phyloP scores from a whole-genome alignment of 2,113 vertebrate species.

The Paraplagusia blochii region DNA sequence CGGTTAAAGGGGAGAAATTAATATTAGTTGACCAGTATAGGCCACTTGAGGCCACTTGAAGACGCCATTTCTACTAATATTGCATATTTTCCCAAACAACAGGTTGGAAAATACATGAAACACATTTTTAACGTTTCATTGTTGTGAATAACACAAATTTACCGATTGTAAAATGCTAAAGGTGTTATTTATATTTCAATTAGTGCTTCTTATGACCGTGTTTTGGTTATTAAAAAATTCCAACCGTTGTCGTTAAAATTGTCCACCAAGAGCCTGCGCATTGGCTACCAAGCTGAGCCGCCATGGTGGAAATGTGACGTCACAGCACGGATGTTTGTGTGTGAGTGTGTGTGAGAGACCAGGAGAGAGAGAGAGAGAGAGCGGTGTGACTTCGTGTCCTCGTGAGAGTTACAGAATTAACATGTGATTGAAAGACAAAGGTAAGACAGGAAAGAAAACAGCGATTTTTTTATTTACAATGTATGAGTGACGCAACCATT shows the following conservation, averaged over 20 bases:
- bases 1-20: too few relatives aligned
- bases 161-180: too few relatives aligned
- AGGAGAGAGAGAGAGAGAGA: not conserved
- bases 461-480: not conserved
- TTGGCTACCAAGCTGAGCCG: conserved; percentile 50
- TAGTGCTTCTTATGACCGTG: too few relatives aligned
- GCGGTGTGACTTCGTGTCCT: conserved; percentile 5
- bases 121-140: too few relatives aligned
- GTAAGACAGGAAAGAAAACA: conserved; percentile 18
- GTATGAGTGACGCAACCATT: conserved; percentile 11
- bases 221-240: too few relatives aligned
- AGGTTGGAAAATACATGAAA: too few relatives aligned
- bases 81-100: too few relatives aligned
- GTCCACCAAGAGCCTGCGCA: conserved; percentile 50
- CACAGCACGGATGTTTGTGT: conserved; percentile 62
- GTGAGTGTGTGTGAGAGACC: conserved; percentile 11
- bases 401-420: conserved; percentile 41
- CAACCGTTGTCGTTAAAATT: conserved; percentile 14
- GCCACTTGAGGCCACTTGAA: too few relatives aligned
- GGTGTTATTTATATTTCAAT: too few relatives aligned
- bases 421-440: conserved; percentile 43
- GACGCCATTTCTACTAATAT: too few relatives aligned
- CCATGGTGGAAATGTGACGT: conserved; percentile 63
- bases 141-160: too few relatives aligned
- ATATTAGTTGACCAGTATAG: too few relatives aligned